Base-by-base conservation (phyloP, 2,888 invertebrate species). In the Tuberolachnus salignus region DNA sequence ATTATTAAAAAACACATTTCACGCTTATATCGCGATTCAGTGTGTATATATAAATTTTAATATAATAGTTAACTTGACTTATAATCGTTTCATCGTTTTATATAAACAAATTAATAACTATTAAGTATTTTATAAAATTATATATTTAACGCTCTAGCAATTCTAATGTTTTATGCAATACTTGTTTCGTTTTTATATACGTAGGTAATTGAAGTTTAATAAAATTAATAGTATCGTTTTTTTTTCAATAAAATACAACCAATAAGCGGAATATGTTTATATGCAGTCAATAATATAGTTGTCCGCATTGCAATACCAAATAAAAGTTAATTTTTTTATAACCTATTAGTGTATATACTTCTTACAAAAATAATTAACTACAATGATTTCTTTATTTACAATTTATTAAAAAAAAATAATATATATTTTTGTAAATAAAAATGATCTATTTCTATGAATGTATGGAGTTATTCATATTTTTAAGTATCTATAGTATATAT, bases 371-470 rank as follows among this genome's bases (percentile, higher is more conserved):
- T 4, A 34, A 34, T 4, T 34, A 6, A 34, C n/a, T n/a, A n/a
- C n/a, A 34, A 34, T 34, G 6, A 34, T 34, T 34, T 34, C n/a
- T n/a, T n/a, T n/a, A 16, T 53, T 19, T 16, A 0, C 53, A 0
- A 10, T 13, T 19, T 53, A 55, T 9, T 44, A 57, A 44, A 49
- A n/a, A 63, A 51, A 34, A 42, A 21, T 51, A 11, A 51, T 14
- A 10, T 34, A 63, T 51, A 9, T 71, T 71, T n/a, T 49, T 34
- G 34, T 51, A 63, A 61, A 42, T 51, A 63, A 11, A 16, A 72
- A 19, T 34, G 2, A 61, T 51, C 23, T 59, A 34, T 51, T 67
- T 66, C 16, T 72, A 72, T 61, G 34, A 34, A 49, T 4, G 4
- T 14, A 19, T 34, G 49, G n/a, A 59, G 59, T 71, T 72, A 14